Evolutionary conservation across 2,113 vertebrate genomes (phyloP), one percentile per base, ranked within the genome.

Genomic region (Chamaea fasciata): DNA sequence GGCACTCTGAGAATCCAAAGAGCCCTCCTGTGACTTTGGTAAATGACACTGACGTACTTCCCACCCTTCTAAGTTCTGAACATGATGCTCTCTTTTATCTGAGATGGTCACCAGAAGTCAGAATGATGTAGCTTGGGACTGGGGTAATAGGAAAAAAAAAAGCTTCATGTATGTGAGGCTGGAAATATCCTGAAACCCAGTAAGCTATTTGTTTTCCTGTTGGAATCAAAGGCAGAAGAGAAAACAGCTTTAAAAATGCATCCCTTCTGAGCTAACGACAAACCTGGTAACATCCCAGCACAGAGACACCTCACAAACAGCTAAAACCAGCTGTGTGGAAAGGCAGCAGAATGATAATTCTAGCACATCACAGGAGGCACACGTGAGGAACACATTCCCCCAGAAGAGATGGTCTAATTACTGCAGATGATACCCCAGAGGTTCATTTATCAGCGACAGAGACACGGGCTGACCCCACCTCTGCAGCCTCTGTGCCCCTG

Each of bases 231-330:
- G 94, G 68, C 44, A 92, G 73, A 89, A 89, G 42, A 87, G 78
- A 90, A 96, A 96, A 90, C 49, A 93, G 68, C 76, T 92, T 87
- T 90, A 91, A 95, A 96, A 94, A 95, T 64, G 88, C 73, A 94
- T 94, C 62, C 46, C 57, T 84, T 64, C 14, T 80, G 71, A 90
- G 83, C 50, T 88, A 33, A 42, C 7, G 12, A 92, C 63, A 81
- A 92, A 68, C 41, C 71, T 76, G 63, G 68, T 67, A 75, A 89
- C 77, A 84, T 89, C 81, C 70, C 44, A 68, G 89, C 69, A 59
- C 83, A 37, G 89, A 77, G 83, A 44, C 23, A 30, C 77, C 78
- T 90, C 74, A 49, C 47, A 52, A 92, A 55, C 76, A 79, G 92
- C 86, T 83, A 64, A 92, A 92, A 93, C 70, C 74, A 92, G n/a